Evolutionary conservation across 2,888 invertebrate genomes (phyloP), one percentile per base, ranked within the genome.

Genomic region (Leptura quadrifasciata): DNA sequence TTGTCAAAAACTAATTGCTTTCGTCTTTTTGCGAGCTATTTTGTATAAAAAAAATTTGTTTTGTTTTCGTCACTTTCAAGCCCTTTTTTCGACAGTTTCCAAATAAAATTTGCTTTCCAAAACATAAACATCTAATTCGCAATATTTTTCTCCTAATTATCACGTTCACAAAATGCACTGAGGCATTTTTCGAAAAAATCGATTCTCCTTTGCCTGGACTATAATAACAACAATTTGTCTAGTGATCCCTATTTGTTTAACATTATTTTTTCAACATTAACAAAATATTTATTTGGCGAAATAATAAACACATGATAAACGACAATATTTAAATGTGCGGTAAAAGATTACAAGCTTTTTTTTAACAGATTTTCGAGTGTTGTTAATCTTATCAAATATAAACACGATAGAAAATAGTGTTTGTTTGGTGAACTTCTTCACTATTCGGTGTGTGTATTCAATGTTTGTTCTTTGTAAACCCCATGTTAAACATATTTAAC

Each of bases 371-470:
- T 71, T 21, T 71, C 72, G 68, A 58, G 17, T 58, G 58, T 72
- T 31, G 27, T 31, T 31, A 24, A 39, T 60, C 57, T 75, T 75
- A 75, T 75, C 75, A 75, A 72, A 67, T 17, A 67, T 63, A 75
- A 75, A 75, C 75, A 75, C 21, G 61, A 35, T 71, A 68, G 72
- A 61, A 69, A 69, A 15, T 39, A 21, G 17, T 69, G 69, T 58
- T 57, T 69, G 69, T 39, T 69, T 69, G 20, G 69, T 31, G 58
- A 58, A 24, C 69, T 39, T 5, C 21, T 69, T 58, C 24, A 60
- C 39, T 58, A 21, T 58, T 58, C 69, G 18, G 21, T 39, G 58
- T 69, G 68, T 68, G 68, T 55, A 31, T 57, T 54, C 20, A 55
- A 47, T 35, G 69, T 69, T 69, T 69, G 21, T 58, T 69, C 60